phyloP scores from a whole-genome alignment of 2,888 invertebrate species.

The Pyralis farinalis region DNA sequence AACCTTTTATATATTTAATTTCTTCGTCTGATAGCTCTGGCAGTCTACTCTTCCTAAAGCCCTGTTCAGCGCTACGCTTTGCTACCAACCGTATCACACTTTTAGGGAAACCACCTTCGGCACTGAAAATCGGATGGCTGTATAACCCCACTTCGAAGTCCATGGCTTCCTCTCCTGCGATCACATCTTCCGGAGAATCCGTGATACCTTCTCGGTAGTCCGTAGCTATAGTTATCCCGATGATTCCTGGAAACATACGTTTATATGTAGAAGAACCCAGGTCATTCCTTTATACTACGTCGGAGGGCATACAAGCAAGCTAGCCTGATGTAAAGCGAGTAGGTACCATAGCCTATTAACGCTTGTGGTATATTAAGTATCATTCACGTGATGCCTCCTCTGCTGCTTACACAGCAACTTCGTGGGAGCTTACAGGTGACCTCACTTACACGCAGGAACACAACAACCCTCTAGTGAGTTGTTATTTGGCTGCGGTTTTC shows the following conservation, averaged over 20 bases:
- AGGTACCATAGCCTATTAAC: no score
- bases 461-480: no score
- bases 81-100: constrained; percentile 58
- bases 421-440: no score
- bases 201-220: constrained; percentile 48
- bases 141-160: constrained; percentile 59
- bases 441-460: no score
- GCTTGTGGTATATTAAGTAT: no score
- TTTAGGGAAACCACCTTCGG: constrained; percentile 70
- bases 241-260: constrained; percentile 38
- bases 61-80: constrained; percentile 65
- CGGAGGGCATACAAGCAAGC: no score
- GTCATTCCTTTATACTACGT: no score
- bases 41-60: constrained; percentile 60
- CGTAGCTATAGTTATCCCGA: constrained; percentile 56
- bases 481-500: no score
- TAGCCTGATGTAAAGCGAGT: no score
- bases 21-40: constrained; percentile 67
- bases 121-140: constrained; percentile 67
- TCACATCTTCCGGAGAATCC: constrained; percentile 41
- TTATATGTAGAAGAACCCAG: no score
- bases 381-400: no score
- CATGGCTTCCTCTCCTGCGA: constrained; percentile 43
- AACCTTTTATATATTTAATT: constrained; percentile 50
- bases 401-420: no score